Evolutionary conservation across 2,888 invertebrate genomes (phyloP), one percentile per base, ranked within the genome.

Genomic region (Eupithecia dodoneata): DNA sequence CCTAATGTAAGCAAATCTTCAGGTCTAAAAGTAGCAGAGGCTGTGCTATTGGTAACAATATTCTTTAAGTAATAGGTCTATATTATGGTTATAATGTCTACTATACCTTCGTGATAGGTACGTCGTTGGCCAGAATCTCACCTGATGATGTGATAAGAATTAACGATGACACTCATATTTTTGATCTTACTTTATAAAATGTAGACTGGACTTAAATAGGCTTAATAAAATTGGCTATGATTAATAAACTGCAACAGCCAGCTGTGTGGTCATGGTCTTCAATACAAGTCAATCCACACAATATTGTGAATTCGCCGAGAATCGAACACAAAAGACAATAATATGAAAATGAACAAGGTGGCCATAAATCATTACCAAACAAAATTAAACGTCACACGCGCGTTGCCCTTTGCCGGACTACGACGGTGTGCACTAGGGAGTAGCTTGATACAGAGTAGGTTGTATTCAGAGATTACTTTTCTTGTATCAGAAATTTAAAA

Each of bases 341-440:
- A 90, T 92, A 93, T 92, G 92, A 92, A 93, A 91, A 92, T 91
- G 92, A 89, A 90, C 87, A 86, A 87, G 87, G 86, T 88, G 83
- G 85, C 88, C 91, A 94, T 94, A 94, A 94, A 94, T 94, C 94
- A 94, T 94, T 86, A 88, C 88, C 90, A 89, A 90, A 94, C 94
- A 92, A 94, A 94, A 94, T 94, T 93, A 94, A 94, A 94, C 92
- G 94, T 94, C 94, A 94, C 90, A 92, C 91, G 92, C 91, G 91
- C 88, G 88, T 87, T 92, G 90, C 87, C 86, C 88, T 85, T 84
- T 79, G 83, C 88, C 87, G 93, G 91, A 90, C n/a, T n/a, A n/a
- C 92, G 87, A 83, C 85, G 85, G 83, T 81, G 75, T 77, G 78
- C 76, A n/a, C n/a, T n/a, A 82, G 79, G 91, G 92, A 85, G 85